Conservation (phyloP, 2,888 invertebrate species). For the Pyrrhosoma nymphula region DNA sequence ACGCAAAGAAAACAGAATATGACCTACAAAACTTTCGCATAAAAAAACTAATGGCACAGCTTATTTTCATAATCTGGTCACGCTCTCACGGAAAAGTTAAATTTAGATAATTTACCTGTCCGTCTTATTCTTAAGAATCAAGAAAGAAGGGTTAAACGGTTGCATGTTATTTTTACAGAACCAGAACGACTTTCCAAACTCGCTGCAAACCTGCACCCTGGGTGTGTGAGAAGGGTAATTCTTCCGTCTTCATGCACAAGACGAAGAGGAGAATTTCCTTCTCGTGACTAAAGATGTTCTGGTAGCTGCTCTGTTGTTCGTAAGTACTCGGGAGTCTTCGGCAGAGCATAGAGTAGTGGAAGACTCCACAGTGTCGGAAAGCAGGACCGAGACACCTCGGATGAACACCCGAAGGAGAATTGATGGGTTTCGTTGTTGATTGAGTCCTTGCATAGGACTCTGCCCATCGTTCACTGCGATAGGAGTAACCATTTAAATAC, state of each 20-base stretch:
- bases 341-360: neutral
- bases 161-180: neutral
- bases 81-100: neutral
- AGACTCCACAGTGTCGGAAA: neutral
- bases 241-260: neutral
- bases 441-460: neutral
- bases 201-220: neutral
- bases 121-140: neutral
- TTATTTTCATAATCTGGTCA: slow-evolving; percentile 1
- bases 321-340: neutral
- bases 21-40: neutral
- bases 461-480: neutral
- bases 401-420: neutral
- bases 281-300: neutral
- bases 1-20: slow-evolving; percentile 16
- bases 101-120: neutral
- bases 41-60: slow-evolving; percentile 35
- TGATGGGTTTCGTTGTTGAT: neutral
- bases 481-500: neutral
- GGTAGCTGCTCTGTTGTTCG: neutral
- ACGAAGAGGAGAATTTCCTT: slow-evolving; percentile 28
- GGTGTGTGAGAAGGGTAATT: neutral
- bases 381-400: neutral
- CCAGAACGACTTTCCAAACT: neutral
- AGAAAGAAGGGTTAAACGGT: neutral